Conservation (phyloP, 2,888 invertebrate genomes). For the Digitonthophagus gazella region DNA sequence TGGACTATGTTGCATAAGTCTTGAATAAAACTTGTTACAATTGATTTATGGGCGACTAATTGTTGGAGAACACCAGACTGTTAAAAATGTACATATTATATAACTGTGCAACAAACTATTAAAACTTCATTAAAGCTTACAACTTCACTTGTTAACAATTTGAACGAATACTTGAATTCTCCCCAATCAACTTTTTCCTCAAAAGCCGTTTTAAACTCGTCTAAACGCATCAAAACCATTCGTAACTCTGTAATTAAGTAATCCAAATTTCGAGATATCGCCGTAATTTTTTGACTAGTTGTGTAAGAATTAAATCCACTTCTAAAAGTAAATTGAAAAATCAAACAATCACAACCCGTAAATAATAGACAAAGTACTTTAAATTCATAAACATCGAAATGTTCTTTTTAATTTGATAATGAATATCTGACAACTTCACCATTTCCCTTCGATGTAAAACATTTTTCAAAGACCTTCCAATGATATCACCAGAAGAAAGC, state of each 20-base stretch:
- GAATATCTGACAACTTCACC: slow-evolving; percentile 56
- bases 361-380: slow-evolving; percentile 52
- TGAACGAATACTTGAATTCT: slow-evolving; percentile 63
- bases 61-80: slow-evolving; percentile 57
- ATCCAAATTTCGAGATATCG: slow-evolving; percentile 61
- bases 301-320: slow-evolving; percentile 63
- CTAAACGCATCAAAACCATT: slow-evolving; percentile 59
- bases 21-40: slow-evolving; percentile 53
- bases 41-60: slow-evolving; percentile 53
- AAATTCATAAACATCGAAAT: slow-evolving; percentile 56
- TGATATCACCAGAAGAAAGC: slow-evolving; percentile 39
- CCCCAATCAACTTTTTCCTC: slow-evolving; percentile 63
- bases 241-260: slow-evolving; percentile 64
- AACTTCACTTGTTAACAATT: slow-evolving; percentile 64
- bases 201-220: slow-evolving; percentile 61
- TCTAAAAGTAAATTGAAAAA: slow-evolving; percentile 48
- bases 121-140: slow-evolving; percentile 50
- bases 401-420: slow-evolving; percentile 57
- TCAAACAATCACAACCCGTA: not conserved
- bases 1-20: slow-evolving; percentile 61
- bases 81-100: not conserved
- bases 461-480: slow-evolving; percentile 43
- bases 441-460: slow-evolving; percentile 57
- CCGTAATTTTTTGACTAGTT: slow-evolving; percentile 58
- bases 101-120: not conserved